Evolutionary conservation across 2,888 invertebrate genomes (phyloP), one percentile per base, ranked within the genome.

Genomic region (Pseudococcus longispinus): DNA sequence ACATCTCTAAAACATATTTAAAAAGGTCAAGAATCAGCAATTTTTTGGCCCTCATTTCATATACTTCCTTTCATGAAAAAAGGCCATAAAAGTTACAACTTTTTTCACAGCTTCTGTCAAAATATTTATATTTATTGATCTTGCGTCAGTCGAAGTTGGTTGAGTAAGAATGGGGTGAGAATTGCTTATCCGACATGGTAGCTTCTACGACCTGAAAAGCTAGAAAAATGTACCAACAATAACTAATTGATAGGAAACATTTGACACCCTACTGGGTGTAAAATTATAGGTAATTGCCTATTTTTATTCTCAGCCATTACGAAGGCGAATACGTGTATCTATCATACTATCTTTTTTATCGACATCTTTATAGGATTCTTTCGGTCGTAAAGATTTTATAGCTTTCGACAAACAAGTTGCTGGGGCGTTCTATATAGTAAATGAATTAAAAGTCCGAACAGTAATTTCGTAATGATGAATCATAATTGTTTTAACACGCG

Each of bases 401-500:
- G 70, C 70, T 70, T 70, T 70, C 18, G 26, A 15, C 70, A 29
- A 70, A 70, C 70, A 70, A 70, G 70, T 70, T 29, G 37, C 37
- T 9, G 37, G 70, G 18, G 1, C 29, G 15, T 6, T 9, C 23
- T 60, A 18, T 70, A 6, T 13, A 32, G 70, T 29, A 70, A 70
- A 70, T 29, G 70, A 70, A 70, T 70, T 70, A 29, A 70, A 70
- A 70, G 29, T 70, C 29, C 70, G 29, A 18, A 60, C 60, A 18
- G 70, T 70, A 70, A 70, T 70, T 70, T 70, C 15, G 18, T 70
- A 70, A 70, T 70, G 70, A 70, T 70, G 32, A 70, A 70, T 70
- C 15, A 70, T 70, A 70, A 70, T 70, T 29, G 70, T 70, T 70
- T 70, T 70, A 70, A 29, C 70, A 70, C 70, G 70, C 70, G 70